Evolutionary conservation across 1,140 invertebrate genomes (phyloP).

Genomic region (Potamilus streckersoni): DNA sequence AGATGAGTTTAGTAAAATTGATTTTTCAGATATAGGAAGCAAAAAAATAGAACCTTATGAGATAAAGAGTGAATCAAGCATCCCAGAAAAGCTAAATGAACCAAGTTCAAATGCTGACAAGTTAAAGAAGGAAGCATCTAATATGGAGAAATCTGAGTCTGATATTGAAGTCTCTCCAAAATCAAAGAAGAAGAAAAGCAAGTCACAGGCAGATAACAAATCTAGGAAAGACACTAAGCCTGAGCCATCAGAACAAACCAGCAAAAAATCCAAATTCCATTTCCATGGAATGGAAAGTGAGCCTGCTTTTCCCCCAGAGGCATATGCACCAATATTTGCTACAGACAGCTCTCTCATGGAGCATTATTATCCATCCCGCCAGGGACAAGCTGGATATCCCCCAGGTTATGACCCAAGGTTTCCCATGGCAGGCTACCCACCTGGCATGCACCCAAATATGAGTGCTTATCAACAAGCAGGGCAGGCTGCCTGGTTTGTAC

Average conservation of each 20-base stretch:
- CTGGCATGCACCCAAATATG: constrained; percentile 6
- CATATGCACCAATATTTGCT: constrained; percentile 25
- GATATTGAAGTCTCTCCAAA: constrained; percentile 27
- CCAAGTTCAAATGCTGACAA: too few relatives aligned
- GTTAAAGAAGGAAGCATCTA: too few relatives aligned
- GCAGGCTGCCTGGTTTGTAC: constrained; percentile 29
- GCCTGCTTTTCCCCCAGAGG: constrained; percentile 12
- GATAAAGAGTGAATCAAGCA: too few relatives aligned
- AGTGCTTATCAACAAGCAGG: constrained; percentile 28
- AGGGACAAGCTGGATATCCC: constrained; percentile 26
- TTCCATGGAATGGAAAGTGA: constrained; percentile 1
- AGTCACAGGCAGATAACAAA: constrained; percentile 5
- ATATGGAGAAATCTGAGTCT: constrained; percentile 19
- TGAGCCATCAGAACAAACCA: neutral
- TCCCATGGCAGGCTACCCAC: constrained; percentile 8
- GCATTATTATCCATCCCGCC: constrained; percentile 2
- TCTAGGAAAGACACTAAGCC: constrained; percentile 7
- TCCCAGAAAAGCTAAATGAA: too few relatives aligned
- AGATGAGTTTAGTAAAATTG: too few relatives aligned
- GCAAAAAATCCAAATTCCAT: constrained; percentile 14
- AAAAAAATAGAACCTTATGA: too few relatives aligned
- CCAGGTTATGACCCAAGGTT: constrained; percentile 17
- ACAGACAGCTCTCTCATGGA: neutral
- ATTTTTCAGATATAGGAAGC: too few relatives aligned
- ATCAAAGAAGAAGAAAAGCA: constrained; percentile 26